Percentiles rank a stretch among this genome's conserved stretches.
These are phyloP conservation scores for Dolichoris vasculosae DNA, from an alignment of 1,140 invertebrate genomes.

Conservation along the genomic window DNA sequence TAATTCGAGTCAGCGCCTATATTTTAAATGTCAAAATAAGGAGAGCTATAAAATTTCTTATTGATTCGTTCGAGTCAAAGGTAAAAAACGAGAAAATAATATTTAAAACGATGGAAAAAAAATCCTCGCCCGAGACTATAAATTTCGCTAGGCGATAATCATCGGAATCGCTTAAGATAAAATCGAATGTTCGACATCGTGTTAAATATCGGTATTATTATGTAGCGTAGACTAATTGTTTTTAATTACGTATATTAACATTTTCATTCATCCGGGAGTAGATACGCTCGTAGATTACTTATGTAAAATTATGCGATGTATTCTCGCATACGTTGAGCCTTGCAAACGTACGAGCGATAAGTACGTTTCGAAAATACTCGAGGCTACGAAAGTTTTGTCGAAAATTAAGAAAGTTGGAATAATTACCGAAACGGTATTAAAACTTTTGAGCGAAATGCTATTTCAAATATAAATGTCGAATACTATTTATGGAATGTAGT, in stretches of 20 bases:
- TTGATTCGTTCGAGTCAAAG: background rate
- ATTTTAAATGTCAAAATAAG: conserved; percentile 12
- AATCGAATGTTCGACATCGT: background rate
- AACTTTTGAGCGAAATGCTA: background rate
- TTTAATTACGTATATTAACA: background rate
- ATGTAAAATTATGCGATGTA: background rate
- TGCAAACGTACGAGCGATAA: background rate
- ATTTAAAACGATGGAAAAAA: background rate
- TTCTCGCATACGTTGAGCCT: background rate
- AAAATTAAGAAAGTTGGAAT: too few relatives aligned
- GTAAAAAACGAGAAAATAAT: background rate
- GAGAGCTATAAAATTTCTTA: background rate
- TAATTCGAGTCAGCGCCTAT: background rate
- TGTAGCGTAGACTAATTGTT: background rate
- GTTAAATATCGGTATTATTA: background rate
- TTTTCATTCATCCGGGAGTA: background rate
- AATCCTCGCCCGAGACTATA: background rate
- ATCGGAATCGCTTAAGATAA: background rate
- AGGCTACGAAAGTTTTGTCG: too few relatives aligned
- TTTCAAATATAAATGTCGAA: background rate
- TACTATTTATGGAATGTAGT: background rate
- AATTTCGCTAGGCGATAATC: background rate
- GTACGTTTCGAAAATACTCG: background rate
- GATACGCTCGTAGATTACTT: too few relatives aligned
- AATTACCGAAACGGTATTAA: background rate